Evolutionary conservation across 2,888 invertebrate species (phyloP).

Genomic region (Neocrepidodera transversa): DNA sequence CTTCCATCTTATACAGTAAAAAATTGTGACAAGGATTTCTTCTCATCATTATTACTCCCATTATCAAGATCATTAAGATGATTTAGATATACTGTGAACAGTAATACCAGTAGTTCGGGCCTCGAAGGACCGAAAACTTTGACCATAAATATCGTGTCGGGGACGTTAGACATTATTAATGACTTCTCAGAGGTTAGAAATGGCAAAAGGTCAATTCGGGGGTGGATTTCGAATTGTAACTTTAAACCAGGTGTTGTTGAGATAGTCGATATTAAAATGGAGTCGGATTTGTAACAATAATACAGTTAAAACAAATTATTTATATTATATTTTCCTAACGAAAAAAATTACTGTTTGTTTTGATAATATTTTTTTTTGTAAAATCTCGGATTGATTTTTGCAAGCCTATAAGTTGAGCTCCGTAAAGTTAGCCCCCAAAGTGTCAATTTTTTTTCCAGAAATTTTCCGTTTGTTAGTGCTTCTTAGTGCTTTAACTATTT

Average conservation of each 20-base stretch:
- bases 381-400: too few relatives aligned
- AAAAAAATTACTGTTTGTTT: too few relatives aligned
- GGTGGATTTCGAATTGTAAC: conserved; percentile 25
- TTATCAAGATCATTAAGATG: conserved; percentile 34
- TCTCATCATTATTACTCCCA: conserved; percentile 26
- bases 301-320: too few relatives aligned
- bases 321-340: too few relatives aligned
- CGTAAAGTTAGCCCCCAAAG: too few relatives aligned
- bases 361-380: too few relatives aligned
- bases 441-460: too few relatives aligned
- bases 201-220: conserved; percentile 28
- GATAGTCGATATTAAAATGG: conserved; percentile 13
- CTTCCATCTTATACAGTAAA: too few relatives aligned
- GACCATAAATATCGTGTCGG: conserved; percentile 32
- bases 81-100: conserved; percentile 34
- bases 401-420: too few relatives aligned
- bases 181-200: conserved; percentile 32
- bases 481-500: too few relatives aligned
- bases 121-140: conserved; percentile 29
- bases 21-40: conserved; percentile 9
- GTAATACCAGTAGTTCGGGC: conserved; percentile 30
- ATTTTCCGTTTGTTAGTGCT: too few relatives aligned
- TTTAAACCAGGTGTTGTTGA: conserved; percentile 29
- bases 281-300: conserved; percentile 10
- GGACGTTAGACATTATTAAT: conserved; percentile 33